phyloP scores from a whole-genome alignment of 2,888 invertebrate species.

The Cordilura impudica region DNA sequence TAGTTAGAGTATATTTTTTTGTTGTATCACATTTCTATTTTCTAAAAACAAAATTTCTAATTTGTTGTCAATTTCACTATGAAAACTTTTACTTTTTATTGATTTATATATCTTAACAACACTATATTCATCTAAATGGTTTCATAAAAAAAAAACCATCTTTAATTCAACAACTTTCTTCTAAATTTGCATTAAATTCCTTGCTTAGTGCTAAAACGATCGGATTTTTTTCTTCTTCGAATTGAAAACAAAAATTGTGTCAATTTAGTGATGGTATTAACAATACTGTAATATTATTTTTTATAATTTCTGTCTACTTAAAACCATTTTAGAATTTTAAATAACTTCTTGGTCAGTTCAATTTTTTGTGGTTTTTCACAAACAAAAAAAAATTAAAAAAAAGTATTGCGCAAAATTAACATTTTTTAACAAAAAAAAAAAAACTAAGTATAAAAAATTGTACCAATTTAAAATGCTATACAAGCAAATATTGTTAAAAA shows the following conservation, averaged over 20 bases:
- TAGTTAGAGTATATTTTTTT: too few species aligned
- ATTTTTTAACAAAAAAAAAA: conserved; percentile 11
- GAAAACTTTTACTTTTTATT: not conserved
- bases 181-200: conserved; percentile 43
- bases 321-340: conserved; percentile 57
- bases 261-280: conserved; percentile 41
- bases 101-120: not conserved
- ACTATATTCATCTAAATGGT: not conserved
- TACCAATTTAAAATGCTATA: conserved; percentile 69
- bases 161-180: conserved; percentile 19
- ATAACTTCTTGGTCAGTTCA: conserved; percentile 36
- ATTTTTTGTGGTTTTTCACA: not conserved
- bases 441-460: conserved; percentile 22
- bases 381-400: conserved; percentile 7
- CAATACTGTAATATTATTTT: not conserved
- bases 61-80: not conserved
- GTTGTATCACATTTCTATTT: not conserved
- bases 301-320: not conserved
- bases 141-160: not conserved
- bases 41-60: too few species aligned
- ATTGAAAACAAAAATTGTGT: conserved; percentile 48
- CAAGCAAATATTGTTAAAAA: conserved; percentile 64
- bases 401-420: conserved; percentile 45
- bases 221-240: conserved; percentile 20
- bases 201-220: conserved; percentile 16